Evolutionary conservation across 2,797 vertebrate species (phyloP).

Genomic region (Peromyscus eremicus): DNA sequence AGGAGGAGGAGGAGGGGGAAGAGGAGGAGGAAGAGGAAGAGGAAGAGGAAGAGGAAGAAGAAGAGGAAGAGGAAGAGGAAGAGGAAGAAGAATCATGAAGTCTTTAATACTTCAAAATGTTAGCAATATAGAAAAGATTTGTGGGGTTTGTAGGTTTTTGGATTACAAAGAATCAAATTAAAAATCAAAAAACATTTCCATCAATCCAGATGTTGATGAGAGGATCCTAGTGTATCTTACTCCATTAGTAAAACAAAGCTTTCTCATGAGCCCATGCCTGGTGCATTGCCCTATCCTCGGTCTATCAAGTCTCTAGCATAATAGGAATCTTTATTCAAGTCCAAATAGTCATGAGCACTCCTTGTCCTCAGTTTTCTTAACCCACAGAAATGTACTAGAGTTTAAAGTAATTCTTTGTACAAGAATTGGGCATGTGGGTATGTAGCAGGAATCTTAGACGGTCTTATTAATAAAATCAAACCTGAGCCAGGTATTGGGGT

Average conservation of each 20-base stretch:
- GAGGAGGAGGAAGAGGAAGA: rapidly evolving
- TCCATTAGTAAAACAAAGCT: background rate
- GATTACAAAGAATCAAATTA: background rate
- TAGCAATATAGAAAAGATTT: background rate
- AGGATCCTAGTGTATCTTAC: background rate
- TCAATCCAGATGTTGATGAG: background rate
- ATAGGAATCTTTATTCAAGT: background rate
- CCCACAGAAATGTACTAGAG: background rate
- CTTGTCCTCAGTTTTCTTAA: background rate
- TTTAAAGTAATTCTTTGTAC: background rate
- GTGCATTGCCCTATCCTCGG: background rate
- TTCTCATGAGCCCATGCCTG: background rate
- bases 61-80: too few relatives aligned
- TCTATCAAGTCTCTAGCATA: background rate
- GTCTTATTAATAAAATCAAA: too few relatives aligned
- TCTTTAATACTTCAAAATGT: background rate
- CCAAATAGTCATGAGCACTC: background rate
- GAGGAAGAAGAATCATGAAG: background rate
- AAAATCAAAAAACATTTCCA: background rate
- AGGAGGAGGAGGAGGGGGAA: too few relatives aligned
- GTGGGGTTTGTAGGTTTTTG: background rate
- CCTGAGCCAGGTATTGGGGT: too few relatives aligned
- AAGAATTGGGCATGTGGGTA: background rate
- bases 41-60: rapidly evolving
- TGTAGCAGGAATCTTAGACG: too few relatives aligned